Base-by-base conservation (phyloP, 2,797 vertebrate genomes). In the Typhlichthys subterraneus region DNA sequence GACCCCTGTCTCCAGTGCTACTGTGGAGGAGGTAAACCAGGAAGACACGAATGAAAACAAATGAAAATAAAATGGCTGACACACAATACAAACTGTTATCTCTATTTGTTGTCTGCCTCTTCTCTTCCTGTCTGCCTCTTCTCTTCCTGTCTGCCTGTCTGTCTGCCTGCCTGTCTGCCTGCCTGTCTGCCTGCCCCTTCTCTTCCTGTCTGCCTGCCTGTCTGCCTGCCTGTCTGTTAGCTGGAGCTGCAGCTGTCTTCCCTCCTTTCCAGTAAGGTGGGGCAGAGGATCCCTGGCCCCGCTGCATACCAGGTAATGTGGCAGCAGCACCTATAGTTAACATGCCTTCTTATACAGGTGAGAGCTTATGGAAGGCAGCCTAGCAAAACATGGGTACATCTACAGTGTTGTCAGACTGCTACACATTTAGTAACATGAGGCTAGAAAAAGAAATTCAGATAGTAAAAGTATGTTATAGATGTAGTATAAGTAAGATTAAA, bases 161-260 rank as follows among this genome's bases (percentile, higher is more conserved):
- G 59, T 42, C 47, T 61, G 49, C 8, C 15, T 61, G 33, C 19
- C 23, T 56, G 0, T 62, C 11, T 67, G 12, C 3, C 19, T 23
- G 19, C 9, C 7, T 52, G 15, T 19, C 33, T 38, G 33, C 6
- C 33, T 38, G 33, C 33, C 33, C 8, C 33, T 50, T 46, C 23
- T 60, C 23, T 60, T 29, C 42, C 47, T 60, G 59, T 33, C 47
- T 60, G 48, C 12, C 29, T 29, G 38, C 14, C 33, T 53, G 59
- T 42, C 47, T 61, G 49, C 8, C 15, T 61, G 33, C 19, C 23
- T 56, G 0, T 62, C 11, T 67, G 12, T 59, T 72, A 91, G 89
- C 86, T 91, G 0, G 90, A 91, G 76, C 1, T 88, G 70, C 85
- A 86, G 54, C 70, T 92, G 69, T 89, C 89, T 1, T 81, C 85